Base-by-base conservation (phyloP, 2,888 invertebrate species). In the Octonoba sinensis region DNA sequence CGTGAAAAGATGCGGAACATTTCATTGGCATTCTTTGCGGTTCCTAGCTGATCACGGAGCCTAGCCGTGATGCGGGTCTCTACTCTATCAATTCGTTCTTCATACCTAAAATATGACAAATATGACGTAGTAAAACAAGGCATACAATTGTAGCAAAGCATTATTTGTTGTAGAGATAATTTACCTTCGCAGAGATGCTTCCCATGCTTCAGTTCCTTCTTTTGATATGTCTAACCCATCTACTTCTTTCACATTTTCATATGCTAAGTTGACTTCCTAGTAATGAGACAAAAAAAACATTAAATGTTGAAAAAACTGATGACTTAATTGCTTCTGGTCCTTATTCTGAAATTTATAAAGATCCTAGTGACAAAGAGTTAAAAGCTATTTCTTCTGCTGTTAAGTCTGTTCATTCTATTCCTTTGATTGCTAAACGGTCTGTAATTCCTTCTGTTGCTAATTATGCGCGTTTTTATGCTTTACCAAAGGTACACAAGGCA, bases 21-120 rank as follows among this genome's bases (percentile, higher is more conserved):
- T 89, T 99, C 99, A 88, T 99, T 99, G 22, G 99, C 99, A 90
- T 99, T 99, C 90, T 97, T 97, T 0, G 99, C 99, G 0, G 97
- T 97, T 70, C 98, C 99, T 51, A 99, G 91, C 89, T 99, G 99
- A 90, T 99, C 99, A 79, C 99, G 92, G 6, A 99, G 91, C 88
- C 97, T 95, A 0, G 98, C 96, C 0, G 99, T 99, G 86, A 99
- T 99, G 85, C 97, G 92, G 0, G 98, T 96, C 90, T 99, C 99
- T 2, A 99, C 99, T 82, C 98, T 93, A 89, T 99, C 98, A 85
- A 99, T 99, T 83, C 97, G 92, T 87, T 99, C 99, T 89, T 99
- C 98, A 89, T 99, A 99, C 64, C 87, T 87, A 57, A 4, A 66
- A 62, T 3, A 51, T 3, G 15, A 54, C n/a, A 18, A 54, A 16